Base-by-base conservation (phyloP, 2,888 invertebrate genomes). In the Acleris emargana region DNA sequence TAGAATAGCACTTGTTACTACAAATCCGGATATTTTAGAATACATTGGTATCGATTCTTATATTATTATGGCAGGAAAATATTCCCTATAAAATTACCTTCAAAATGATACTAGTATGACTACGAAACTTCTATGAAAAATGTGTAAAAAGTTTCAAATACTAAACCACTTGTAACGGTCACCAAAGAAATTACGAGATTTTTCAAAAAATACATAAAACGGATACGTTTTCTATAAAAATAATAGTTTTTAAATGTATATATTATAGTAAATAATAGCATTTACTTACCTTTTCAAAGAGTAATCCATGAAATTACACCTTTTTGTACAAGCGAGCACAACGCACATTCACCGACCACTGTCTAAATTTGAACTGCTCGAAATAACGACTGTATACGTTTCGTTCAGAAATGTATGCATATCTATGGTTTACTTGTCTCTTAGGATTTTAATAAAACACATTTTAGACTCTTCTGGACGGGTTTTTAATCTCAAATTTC, bases 1-100 rank as follows among this genome's bases (percentile, higher is more conserved):
- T 53, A 53, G 32, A 53, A 53, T 53, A 53, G 53, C 53, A 53
- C 53, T 53, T 53, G 53, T 53, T 53, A 53, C 53, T 32, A 53
- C 32, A 53, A 53, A 53, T 53, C 28, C 32, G n/a, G 53, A 25
- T 53, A 53, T 53, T 53, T 53, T 32, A 53, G 53, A 53, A 53
- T 32, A 53, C 32, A 53, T 53, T 53, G 53, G 32, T 52, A 53
- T 32, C 32, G 32, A 53, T 53, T 53, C 20, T 53, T 13, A 53
- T 53, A 53, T 53, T 22, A 52, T 52, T 25, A 52, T 28, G n/a
- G 52, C 52, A 52, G 52, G 25, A 52, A 52, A 28, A 52, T 53
- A 25, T 53, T 53, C 53, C 53, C 53, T 28, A 53, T 53, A 32
- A 53, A 32, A 53, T 53, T 53, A 53, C 32, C 53, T 53, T 53